Evolutionary conservation across 2,888 invertebrate species (phyloP), one percentile per base, ranked within the genome.

Genomic region (Muscina levida): DNA sequence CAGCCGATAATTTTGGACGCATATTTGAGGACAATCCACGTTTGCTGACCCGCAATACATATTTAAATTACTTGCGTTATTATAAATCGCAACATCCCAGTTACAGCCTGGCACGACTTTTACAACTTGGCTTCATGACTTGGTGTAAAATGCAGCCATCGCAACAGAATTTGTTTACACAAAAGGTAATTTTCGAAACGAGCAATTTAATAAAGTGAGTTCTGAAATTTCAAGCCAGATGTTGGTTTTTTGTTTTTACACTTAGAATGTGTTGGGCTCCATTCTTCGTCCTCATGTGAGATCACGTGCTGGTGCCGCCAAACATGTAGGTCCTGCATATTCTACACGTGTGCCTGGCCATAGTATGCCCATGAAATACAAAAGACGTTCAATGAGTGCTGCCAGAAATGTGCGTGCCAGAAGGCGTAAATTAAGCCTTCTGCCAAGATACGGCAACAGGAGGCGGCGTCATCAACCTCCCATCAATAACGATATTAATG

Each of bases 41-140:
- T 56, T 2, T 66, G 46, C 53, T 80, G 53, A 74, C 80, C 31
- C 59, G 77, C 39, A 71, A 73, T 67, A 37, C 80, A 1, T 80
- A 74, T 80, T 11, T 80, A 10, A 80, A 80, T 71, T 80, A 73
- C 17, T 62, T 80, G 17, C 77, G 77, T 1, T 39, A 17, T 15
- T 77, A 73, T 10, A 71, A 77, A 53, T 24, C 3, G 0, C 73
- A 71, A 46, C 59, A 77, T 77, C 77, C 80, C 1, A 62, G 39
- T 2, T 59, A 46, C 37, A 73, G 67, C n/a, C 51, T 77, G 15
- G 62, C 24, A 24, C 66, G 22, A 77, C 46, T 74, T 24, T 62
- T 77, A 15, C 57, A 73, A 57, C 46, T 66, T 59, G 80, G 77
- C 10, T 71, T 10, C 0, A 59, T n/a, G 19, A 0, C 66, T 0